Evolutionary conservation across 2,888 invertebrate species (phyloP), one percentile per base, ranked within the genome.

Genomic region (Vesta saturnalis): DNA sequence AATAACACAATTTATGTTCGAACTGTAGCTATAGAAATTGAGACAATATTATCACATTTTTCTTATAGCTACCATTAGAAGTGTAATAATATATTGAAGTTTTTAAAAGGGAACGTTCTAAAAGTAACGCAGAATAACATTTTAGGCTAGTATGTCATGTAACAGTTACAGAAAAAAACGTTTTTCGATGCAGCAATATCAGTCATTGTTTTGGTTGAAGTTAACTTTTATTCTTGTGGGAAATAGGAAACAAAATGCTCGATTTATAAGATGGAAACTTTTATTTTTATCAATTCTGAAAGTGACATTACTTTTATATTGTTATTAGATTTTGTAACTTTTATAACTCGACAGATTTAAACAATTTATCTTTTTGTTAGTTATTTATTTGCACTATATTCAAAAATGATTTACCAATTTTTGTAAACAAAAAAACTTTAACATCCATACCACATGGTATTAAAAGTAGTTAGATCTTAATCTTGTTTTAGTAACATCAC

Each of bases 1-100:
- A 56, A 62, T 56, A 55, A 46, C 55, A 55, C 56, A 62, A 62
- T 62, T 62, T 62, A 55, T 62, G 21, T 55, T 52, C 12, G 52
- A 52, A 47, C 16, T 10, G 52, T 52, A 19, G 10, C 52, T 52
- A 52, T 21, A 21, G 19, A 39, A 56, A 56, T 57, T 30, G 30
- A 18, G 56, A 15, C 18, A 30, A 55, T 52, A 19, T 52, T 16
- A 49, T 1, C 8, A 18, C 21, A 21, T 52, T 52, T 21, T 16
- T 5, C 52, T 15, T 14, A n/a, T 52, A 18, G 2, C 49, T 43
- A 43, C 43, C 43, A 30, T 10, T 30, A 5, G 30, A 30, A 30
- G 10, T 6, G 5, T 30, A 30, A 30, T 30, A 30, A 10, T 30
- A 30, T 30, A 30, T 30, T 30, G 30, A 30, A 6, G 30, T 30